These are phyloP conservation scores for Narcine bancroftii DNA, from an alignment of 2,113 vertebrate genomes.

Conservation along the genomic window DNA sequence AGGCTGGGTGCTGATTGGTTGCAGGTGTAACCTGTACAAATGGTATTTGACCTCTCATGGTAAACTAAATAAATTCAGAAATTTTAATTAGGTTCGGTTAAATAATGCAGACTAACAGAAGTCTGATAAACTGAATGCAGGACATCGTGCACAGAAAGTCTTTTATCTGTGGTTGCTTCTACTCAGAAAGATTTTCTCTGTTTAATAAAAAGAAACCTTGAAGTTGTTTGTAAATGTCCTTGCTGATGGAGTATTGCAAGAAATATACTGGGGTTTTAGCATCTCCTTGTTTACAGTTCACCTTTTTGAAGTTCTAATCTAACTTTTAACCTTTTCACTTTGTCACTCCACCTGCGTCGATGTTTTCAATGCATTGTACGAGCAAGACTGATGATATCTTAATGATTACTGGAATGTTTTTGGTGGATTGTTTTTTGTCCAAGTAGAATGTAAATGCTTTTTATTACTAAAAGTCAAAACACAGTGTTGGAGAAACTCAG, in stretches of 20 bases:
- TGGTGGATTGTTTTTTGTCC: not conserved
- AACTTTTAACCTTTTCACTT: not conserved
- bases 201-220: not conserved
- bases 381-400: not conserved
- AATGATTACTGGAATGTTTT: not conserved
- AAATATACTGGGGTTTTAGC: not conserved
- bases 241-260: not conserved
- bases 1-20: conserved; percentile 61
- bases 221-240: not conserved
- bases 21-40: conserved; percentile 62
- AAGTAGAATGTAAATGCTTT: not conserved
- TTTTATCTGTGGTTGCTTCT: not conserved
- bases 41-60: conserved; percentile 55
- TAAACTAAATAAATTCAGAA: conserved; percentile 33
- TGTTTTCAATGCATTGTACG: not conserved
- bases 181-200: not conserved
- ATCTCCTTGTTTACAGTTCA: not conserved
- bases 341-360: not conserved
- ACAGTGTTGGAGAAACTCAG: too few relatives aligned
- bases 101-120: conserved; percentile 24
- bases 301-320: not conserved
- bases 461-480: too few relatives aligned
- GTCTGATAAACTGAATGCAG: conserved; percentile 9
- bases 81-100: conserved; percentile 30
- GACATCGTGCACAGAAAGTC: not conserved